Conservation (phyloP, 2,797 vertebrate genomes). For the Clarias fuscus region DNA sequence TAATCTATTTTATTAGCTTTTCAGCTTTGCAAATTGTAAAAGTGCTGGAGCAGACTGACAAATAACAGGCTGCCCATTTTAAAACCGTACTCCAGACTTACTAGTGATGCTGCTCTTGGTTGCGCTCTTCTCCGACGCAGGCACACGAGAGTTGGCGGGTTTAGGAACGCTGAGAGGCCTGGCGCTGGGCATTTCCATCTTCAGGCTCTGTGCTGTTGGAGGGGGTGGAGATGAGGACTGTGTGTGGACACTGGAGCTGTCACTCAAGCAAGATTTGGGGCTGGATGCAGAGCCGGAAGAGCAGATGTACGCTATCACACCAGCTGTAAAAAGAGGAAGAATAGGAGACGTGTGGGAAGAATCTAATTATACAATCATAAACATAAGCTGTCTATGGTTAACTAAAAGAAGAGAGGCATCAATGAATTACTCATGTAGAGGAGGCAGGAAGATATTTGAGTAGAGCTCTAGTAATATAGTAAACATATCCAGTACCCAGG, state of each 20-base stretch:
- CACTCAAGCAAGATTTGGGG: slow-evolving; percentile 86
- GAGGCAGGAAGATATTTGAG: not conserved
- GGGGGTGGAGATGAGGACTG: slow-evolving; percentile 82
- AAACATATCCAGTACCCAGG: not conserved
- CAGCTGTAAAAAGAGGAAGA: slow-evolving; percentile 71
- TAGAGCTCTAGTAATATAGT: not conserved
- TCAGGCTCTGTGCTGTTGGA: slow-evolving; percentile 80
- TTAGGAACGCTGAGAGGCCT: slow-evolving; percentile 65
- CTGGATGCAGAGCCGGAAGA: slow-evolving; percentile 89
- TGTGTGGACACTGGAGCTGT: slow-evolving; percentile 82
- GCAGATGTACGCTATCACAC: slow-evolving; percentile 94
- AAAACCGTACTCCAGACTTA: slow-evolving; percentile 65
- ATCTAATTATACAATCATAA: too few species aligned
- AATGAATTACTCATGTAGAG: not conserved
- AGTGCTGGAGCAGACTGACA: not conserved
- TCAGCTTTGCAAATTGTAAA: not conserved
- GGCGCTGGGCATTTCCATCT: slow-evolving; percentile 69
- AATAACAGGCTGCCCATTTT: not conserved
- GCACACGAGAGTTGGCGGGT: slow-evolving; percentile 67
- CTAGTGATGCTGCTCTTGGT: slow-evolving; percentile 87
- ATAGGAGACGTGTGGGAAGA: not conserved
- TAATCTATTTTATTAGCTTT: not conserved
- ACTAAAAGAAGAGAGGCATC: not conserved
- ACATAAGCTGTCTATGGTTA: too few species aligned
- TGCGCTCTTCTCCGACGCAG: slow-evolving; percentile 67